Evolutionary conservation across 2,888 invertebrate species (phyloP).

Genomic region (Rhingia rostrata): DNA sequence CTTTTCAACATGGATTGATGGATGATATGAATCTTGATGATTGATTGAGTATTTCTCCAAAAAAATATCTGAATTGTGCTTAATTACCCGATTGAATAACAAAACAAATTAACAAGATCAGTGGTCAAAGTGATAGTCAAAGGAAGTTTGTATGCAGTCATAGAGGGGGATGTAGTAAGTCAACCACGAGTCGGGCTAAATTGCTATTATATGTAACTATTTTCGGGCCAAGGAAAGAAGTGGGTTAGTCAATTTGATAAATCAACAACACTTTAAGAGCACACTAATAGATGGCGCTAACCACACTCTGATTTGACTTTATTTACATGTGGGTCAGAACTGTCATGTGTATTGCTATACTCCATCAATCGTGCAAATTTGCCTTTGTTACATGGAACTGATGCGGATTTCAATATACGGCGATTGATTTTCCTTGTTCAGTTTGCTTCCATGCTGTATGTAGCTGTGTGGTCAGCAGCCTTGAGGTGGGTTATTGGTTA

Average conservation of each 20-base stretch:
- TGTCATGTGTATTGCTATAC: constrained; percentile 38
- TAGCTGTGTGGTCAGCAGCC: constrained; percentile 21
- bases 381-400: constrained; percentile 38
- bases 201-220: not conserved
- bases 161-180: constrained; percentile 7
- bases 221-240: not conserved
- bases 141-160: constrained; percentile 23
- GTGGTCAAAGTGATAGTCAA: constrained; percentile 17
- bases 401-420: constrained; percentile 8
- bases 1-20: constrained; percentile 18
- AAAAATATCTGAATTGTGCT: not conserved
- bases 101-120: constrained; percentile 47
- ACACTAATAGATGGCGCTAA: not conserved
- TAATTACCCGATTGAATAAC: constrained; percentile 36
- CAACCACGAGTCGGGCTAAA: not conserved
- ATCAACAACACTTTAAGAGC: too few relatives aligned
- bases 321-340: constrained; percentile 17
- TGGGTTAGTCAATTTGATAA: too few relatives aligned
- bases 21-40: constrained; percentile 19
- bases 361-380: constrained; percentile 47
- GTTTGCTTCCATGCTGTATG: constrained; percentile 20
- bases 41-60: constrained; percentile 23
- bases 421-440: constrained; percentile 15
- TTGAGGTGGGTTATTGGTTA: constrained; percentile 35
- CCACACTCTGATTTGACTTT: not conserved